Percentiles rank a stretch among this genome's conserved stretches.
These are phyloP conservation scores for Lerista edwardsae DNA, from an alignment of 2,797 vertebrate genomes.

Conservation along the genomic window DNA sequence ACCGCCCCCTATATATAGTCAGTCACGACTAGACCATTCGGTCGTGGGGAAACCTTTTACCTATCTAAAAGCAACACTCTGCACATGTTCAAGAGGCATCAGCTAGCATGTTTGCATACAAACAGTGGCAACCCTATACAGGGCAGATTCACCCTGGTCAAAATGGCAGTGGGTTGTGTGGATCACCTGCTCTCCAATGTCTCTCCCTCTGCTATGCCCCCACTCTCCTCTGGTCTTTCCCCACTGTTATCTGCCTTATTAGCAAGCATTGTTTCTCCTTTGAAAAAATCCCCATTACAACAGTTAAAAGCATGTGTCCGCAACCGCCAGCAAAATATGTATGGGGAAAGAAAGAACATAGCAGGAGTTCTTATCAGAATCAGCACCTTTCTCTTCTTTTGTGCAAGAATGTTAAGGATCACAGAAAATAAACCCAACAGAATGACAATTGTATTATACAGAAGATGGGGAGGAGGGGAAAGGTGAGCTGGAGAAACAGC, in stretches of 20 bases:
- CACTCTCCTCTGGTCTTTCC: neutral
- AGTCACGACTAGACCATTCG: too few relatives aligned
- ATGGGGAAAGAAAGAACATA: neutral
- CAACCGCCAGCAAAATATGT: neutral
- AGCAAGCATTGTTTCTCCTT: constrained; percentile 32
- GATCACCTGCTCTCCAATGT: neutral
- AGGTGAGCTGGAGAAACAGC: constrained; percentile 16
- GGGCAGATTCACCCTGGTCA: neutral
- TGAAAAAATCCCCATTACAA: constrained; percentile 33
- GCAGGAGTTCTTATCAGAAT: neutral
- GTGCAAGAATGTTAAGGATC: constrained; percentile 33
- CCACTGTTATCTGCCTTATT: constrained; percentile 43
- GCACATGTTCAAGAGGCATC: neutral
- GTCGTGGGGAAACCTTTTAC: too few relatives aligned
- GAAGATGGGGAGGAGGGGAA: neutral
- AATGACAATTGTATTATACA: constrained; percentile 26
- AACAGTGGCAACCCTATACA: neutral
- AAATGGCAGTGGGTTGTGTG: neutral
- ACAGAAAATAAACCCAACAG: constrained; percentile 12
- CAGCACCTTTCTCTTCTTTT: constrained; percentile 45
- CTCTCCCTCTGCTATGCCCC: too few relatives aligned
- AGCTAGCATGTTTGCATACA: neutral
- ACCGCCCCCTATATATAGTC: too few relatives aligned
- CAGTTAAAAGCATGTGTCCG: constrained; percentile 18
- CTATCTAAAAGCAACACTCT: too few relatives aligned